phyloP scores from a whole-genome alignment of 2,797 vertebrate species.

The Periparus ater region DNA sequence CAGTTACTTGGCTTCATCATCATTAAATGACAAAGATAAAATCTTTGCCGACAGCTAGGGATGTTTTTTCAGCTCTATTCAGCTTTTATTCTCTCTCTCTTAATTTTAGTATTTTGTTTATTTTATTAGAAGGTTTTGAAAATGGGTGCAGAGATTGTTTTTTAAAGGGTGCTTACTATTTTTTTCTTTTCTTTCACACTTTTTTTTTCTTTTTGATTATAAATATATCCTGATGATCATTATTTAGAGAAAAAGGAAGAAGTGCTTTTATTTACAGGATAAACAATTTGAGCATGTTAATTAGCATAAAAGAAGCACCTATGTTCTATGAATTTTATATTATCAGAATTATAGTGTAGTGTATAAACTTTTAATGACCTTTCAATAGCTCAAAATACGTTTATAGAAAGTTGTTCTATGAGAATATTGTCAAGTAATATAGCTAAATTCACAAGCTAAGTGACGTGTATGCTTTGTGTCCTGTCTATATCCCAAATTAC shows the following conservation, averaged over 20 bases:
- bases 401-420: background rate
- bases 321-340: background rate
- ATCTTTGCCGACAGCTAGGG: background rate
- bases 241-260: slow-evolving; percentile 4
- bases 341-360: background rate
- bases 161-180: background rate
- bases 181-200: background rate
- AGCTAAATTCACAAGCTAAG: background rate
- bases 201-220: background rate
- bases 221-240: background rate
- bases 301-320: slow-evolving; percentile 20
- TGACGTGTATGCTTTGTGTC: slow-evolving; percentile 4
- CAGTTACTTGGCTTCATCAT: slow-evolving; percentile 18
- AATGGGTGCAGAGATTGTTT: background rate
- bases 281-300: background rate
- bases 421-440: background rate
- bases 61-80: background rate
- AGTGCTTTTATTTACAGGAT: slow-evolving; percentile 17
- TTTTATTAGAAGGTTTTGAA: slow-evolving; percentile 9
- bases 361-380: background rate
- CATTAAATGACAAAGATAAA: slow-evolving; percentile 27
- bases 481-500: background rate
- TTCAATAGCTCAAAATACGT: background rate
- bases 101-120: background rate
- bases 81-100: background rate